Evolutionary conservation across 2,888 invertebrate genomes (phyloP).

Genomic region (Campopleginae sp.): DNA sequence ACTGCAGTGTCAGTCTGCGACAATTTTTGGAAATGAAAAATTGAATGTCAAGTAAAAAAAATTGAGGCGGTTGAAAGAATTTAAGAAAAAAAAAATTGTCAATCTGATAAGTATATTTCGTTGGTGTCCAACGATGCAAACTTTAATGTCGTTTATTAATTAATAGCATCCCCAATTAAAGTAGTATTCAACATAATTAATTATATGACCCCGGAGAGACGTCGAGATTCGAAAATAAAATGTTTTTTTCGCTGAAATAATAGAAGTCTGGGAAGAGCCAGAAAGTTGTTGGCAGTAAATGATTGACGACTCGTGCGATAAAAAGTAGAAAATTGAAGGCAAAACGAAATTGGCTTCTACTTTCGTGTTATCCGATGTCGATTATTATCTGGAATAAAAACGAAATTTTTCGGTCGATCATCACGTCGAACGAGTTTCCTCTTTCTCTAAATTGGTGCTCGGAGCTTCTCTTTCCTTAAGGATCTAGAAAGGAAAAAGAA

Average conservation of each 20-base stretch:
- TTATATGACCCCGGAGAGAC: neutral
- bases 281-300: neutral
- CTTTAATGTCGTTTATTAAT: no score
- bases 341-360: neutral
- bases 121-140: no score
- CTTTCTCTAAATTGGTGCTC: slow-evolving; percentile 29
- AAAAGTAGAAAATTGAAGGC: slow-evolving; percentile 1
- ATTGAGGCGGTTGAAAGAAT: no score
- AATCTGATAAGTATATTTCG: no score
- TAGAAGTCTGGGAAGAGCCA: neutral
- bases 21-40: no score
- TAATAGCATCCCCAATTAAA: neutral
- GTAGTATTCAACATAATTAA: slow-evolving; percentile 1
- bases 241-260: neutral
- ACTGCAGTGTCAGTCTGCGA: no score
- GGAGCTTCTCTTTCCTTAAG: slow-evolving; percentile 44
- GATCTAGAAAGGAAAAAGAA: slow-evolving; percentile 66
- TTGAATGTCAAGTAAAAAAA: no score
- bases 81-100: no score
- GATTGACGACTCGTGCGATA: neutral
- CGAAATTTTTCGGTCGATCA: slow-evolving; percentile 48
- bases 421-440: slow-evolving; percentile 26
- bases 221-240: slow-evolving; percentile 3
- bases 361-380: slow-evolving; percentile 42
- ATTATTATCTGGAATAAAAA: slow-evolving; percentile 60